Percentiles rank a stretch among this genome's conserved stretches.
phyloP scores from a whole-genome alignment of 1,140 invertebrate species.

The Aphaenogaster floridana region DNA sequence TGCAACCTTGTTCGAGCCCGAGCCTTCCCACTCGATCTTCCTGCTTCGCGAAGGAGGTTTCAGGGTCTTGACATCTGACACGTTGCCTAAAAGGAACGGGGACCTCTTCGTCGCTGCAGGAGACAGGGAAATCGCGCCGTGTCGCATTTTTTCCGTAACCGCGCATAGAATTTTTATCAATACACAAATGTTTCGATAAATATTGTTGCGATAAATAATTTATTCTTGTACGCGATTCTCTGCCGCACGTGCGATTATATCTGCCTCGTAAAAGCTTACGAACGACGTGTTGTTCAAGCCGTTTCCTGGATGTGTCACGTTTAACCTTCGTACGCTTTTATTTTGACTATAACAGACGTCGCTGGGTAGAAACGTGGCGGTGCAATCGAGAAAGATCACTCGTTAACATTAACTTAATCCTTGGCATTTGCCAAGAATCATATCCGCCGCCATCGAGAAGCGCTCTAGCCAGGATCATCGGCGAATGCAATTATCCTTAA shows the following conservation, averaged over 20 bases:
- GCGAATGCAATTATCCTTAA: conserved; percentile 37
- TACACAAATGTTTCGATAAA: not conserved
- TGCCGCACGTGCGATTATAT: not conserved
- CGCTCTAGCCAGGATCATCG: not conserved
- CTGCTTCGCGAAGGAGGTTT: conserved; percentile 74
- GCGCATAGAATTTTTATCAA: conserved; percentile 30
- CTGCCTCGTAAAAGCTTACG: conserved; percentile 13
- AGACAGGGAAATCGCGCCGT: not conserved
- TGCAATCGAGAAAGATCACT: conserved; percentile 17
- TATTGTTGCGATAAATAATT: not conserved
- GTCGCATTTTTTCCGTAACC: not conserved
- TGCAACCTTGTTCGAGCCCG: conserved; percentile 65
- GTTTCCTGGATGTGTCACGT: conserved; percentile 27
- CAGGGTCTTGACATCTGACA: conserved; percentile 74
- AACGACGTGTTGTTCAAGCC: not conserved
- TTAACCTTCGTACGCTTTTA: conserved; percentile 22
- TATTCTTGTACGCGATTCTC: not conserved
- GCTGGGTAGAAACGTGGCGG: not conserved
- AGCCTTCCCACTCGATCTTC: conserved; percentile 64
- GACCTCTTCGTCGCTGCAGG: conserved; percentile 5
- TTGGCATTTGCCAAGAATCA: conserved; percentile 49
- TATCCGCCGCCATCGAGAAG: not conserved
- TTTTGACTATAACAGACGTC: not conserved
- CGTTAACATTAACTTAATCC: conserved; percentile 49
- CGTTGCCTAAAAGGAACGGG: conserved; percentile 41